Evolutionary conservation across 2,113 vertebrate species (phyloP), one percentile per base, ranked within the genome.

Genomic region (Salvator merianae): DNA sequence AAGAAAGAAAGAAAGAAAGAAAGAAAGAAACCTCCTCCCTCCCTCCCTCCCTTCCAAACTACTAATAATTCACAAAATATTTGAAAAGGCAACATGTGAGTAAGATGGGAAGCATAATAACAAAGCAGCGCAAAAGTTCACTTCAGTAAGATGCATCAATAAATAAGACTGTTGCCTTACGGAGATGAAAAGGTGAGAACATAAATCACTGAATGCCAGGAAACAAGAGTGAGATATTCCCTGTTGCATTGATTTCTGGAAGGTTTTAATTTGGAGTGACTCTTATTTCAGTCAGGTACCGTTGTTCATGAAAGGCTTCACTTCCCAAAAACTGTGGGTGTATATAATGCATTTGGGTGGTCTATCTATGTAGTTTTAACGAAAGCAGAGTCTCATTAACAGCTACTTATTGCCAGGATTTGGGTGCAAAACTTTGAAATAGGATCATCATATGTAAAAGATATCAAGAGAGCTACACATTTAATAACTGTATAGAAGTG

Each of bases 61-160:
- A 47, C 70, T 88, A 88, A 72, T 86, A 90, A 86, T 84, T 85
- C 65, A 82, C 79, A 92, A 85, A 70, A 90, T 88, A 74, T 84
- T 91, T 91, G 84, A 88, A 94, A 94, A 93, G 91, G 91, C 91
- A 89, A 89, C 79, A 59, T 88, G 84, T 87, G 74, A 88, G 87
- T 90, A 86, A 88, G 85, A 69, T 91, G 72, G 91, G 75, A 90
- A 91, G 90, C 82, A 87, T 55, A 93, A 88, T 88, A 75, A 92
- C 84, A 59, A 79, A 91, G 70, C 90, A 86, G 76, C 79, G 87
- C 81, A 86, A 91, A 84, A 85, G 88, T 89, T 84, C 85, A 82
- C 89, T 93, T 92, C 90, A 90, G 81, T 82, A 90, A 90, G 91
- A 87, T 90, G 87, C 66, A 72, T 65, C 43, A 89, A 59, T 89